Evolutionary conservation across 2,113 vertebrate genomes (phyloP), one percentile per base, ranked within the genome.

Genomic region (Pseudorhombus dupliciocellatus): DNA sequence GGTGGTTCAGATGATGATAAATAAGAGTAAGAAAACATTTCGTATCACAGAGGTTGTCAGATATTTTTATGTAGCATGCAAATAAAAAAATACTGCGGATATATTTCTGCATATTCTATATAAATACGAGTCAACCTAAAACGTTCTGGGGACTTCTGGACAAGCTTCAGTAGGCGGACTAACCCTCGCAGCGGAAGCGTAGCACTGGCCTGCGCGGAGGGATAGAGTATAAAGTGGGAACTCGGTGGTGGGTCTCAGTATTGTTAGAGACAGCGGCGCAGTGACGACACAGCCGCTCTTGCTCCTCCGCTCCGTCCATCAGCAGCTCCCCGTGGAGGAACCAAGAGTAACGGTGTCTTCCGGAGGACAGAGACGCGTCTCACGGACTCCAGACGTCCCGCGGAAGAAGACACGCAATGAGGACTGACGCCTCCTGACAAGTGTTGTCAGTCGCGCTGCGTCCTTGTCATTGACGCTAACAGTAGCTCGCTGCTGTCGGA

Each of bases 121-220:
- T 46, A 46, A 46, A 46, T 46, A 46, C 42, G 5, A 44, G 31
- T 34, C 9, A 37, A 34, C 4, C 34, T 37, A 37, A 12, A 37
- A 37, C 34, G 34, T 3, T 12, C 34, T 37, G 10, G 34, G 34
- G 34, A 37, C 11, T 10, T 10, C 34, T 12, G 11, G 34, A 12
- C 1, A 44, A 46, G 14, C 15, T 46, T 46, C 6, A n/a, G 34
- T 4, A 10, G 10, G 2, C 31, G 86, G 57, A 79, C 87, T 90
- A 88, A 28, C 21, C 10, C 15, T 57, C 16, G 25, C 58, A 20
- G 90, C 90, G 90, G 89, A 91, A 30, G 81, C 24, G 1, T 25
- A 3, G 18, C 0, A 1, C 9, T 2, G 2, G 26, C 34, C 30
- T 72, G 21, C 42, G 82, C 79, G 75, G 81, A 77, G 4, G 78